phyloP scores from a whole-genome alignment of 1,140 invertebrate genomes.

The Pseudomyrmex flavicornis region DNA sequence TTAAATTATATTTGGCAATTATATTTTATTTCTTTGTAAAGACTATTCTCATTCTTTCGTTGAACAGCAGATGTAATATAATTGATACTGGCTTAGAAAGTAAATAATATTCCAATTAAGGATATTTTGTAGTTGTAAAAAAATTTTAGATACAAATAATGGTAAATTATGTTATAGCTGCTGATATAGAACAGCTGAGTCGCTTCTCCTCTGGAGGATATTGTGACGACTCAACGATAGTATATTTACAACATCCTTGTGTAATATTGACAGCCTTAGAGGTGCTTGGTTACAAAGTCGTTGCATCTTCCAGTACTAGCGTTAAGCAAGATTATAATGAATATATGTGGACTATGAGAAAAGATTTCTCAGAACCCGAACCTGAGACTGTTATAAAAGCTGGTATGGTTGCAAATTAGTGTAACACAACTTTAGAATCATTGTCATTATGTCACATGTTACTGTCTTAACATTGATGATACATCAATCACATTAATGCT shows the following conservation, averaged over 20 bases:
- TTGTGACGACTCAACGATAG: conserved; percentile 92
- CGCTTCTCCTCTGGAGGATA: conserved; percentile 93
- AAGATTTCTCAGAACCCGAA: conserved; percentile 93
- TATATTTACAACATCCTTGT: conserved; percentile 94
- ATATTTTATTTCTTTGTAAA: not conserved
- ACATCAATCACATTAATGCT: conserved; percentile 40
- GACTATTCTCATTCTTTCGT: not conserved
- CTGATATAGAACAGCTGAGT: conserved; percentile 91
- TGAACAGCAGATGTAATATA: not conserved
- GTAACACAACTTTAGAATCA: conserved; percentile 7
- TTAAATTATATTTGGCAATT: not conserved
- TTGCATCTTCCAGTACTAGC: conserved; percentile 93
- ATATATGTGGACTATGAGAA: conserved; percentile 96
- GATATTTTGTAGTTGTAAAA: not conserved
- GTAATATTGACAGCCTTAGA: conserved; percentile 94
- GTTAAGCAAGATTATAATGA: conserved; percentile 95
- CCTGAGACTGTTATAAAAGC: conserved; percentile 81
- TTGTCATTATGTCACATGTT: not conserved
- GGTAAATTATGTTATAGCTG: conserved; percentile 86
- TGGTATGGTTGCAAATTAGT: conserved; percentile 74
- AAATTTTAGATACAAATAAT: conserved; percentile 21
- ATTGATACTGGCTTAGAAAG: not conserved
- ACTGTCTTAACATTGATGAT: not conserved
- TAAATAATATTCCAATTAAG: not conserved
- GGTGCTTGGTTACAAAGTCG: conserved; percentile 94